Base-by-base conservation (phyloP, 2,113 vertebrate genomes). In the Chionis minor region DNA sequence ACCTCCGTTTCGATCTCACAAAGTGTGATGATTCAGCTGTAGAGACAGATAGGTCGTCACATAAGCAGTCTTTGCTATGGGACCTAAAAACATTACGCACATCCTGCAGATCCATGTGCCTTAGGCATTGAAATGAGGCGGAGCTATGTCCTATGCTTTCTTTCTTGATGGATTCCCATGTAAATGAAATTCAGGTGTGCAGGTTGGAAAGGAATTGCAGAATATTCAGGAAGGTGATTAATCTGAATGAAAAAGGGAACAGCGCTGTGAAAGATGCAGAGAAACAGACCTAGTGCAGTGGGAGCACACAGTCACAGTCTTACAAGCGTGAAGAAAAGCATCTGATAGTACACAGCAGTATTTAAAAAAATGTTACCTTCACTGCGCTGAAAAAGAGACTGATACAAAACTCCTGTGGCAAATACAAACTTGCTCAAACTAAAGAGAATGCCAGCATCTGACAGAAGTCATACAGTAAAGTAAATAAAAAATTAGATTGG, bases 311-410 rank as follows among this genome's bases (percentile, higher is more conserved):
- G n/a, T 67, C 61, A 69, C 32, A 42, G 17, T 55, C 16, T 55
- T 65, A 54, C 2, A 78, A 0, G 1, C 16, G 13, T 33, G 62
- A 67, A 63, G 28, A 52, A 77, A 56, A 72, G 0, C 20, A 51
- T 47, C 16, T 1, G 4, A 8, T 22, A 33, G 12, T 32, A 45
- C 0, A 1, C 3, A 45, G 19, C 15, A 6, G 13, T 74, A 52
- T 32, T 61, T 69, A 3, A 15, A 65, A 66, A 61, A 72, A 70
- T 12, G 33, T 0, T 2, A 1, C 26, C 17, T 54, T 67, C 38
- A 5, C 17, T 85, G 18, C 3, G 27, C 55, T 90, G 65, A 14
- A 81, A 86, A 61, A 81, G 38, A 56, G 9, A 71, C 5, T 59
- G 49, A 33, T 77, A 21, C 1, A 24, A 19, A 90, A 38, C 18